Conservation (phyloP, 2,797 vertebrate genomes). For the Peromyscus eremicus region DNA sequence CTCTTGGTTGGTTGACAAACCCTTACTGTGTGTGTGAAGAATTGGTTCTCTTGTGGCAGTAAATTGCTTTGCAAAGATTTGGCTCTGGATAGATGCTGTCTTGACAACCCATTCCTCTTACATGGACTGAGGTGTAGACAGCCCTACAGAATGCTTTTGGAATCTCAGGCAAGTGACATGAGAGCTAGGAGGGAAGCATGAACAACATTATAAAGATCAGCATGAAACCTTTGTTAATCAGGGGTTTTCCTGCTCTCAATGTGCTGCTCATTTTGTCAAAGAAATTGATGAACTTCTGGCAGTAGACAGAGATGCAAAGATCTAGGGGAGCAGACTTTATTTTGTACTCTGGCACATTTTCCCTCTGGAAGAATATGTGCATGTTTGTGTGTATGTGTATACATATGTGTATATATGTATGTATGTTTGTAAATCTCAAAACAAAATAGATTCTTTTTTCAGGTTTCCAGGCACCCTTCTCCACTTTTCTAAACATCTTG, state of each 20-base stretch:
- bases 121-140: neutral
- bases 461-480: neutral
- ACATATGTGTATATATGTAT: neutral
- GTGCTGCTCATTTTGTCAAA: neutral
- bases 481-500: neutral
- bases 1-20: slow-evolving; percentile 48
- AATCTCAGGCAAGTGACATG: neutral
- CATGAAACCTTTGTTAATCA: neutral
- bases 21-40: slow-evolving; percentile 44
- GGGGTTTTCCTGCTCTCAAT: neutral
- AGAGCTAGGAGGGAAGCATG: neutral
- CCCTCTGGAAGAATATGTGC: neutral
- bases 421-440: neutral
- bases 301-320: neutral
- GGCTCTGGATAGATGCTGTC: neutral
- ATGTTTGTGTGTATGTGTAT: neutral
- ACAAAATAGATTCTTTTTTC: neutral
- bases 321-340: neutral
- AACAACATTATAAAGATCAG: neutral
- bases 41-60: slow-evolving; percentile 23
- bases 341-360: neutral
- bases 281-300: neutral
- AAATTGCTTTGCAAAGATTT: slow-evolving; percentile 53
- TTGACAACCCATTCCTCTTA: neutral
- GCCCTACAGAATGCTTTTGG: neutral